phyloP scores from a whole-genome alignment of 2,797 vertebrate genomes.

The Characodon lateralis region DNA sequence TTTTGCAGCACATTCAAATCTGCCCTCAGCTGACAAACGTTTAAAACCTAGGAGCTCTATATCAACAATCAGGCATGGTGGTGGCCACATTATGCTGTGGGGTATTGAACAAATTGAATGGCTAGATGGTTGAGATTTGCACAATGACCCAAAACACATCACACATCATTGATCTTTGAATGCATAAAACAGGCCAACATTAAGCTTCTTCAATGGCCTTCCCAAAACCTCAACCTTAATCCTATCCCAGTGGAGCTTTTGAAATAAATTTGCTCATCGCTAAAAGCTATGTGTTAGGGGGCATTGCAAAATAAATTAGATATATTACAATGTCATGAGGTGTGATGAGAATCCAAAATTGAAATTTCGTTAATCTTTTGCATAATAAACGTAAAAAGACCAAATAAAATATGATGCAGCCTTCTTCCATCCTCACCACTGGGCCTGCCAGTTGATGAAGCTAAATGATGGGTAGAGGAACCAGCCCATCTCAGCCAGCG shows the following conservation, averaged over 20 bases:
- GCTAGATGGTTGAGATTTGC: neutral
- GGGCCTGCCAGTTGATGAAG: conserved; percentile 83
- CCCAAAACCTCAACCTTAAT: no score
- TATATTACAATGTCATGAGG: no score
- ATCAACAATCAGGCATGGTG: neutral
- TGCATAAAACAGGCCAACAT: no score
- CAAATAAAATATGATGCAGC: neutral
- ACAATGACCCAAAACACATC: neutral
- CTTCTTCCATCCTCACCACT: conserved; percentile 72
- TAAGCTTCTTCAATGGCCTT: no score
- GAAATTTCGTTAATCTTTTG: no score
- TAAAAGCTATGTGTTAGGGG: no score
- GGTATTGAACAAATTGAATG: neutral
- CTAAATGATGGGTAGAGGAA: conserved; percentile 82
- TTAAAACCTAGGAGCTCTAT: neutral
- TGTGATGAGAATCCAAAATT: neutral
- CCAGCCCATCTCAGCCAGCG: conserved; percentile 80
- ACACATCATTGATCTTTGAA: no score
- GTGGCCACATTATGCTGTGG: neutral
- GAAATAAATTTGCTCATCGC: no score
- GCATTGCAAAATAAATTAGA: no score
- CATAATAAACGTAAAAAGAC: no score
- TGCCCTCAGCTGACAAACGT: neutral
- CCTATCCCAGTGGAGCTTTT: no score
- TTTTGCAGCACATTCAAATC: neutral